Evolutionary conservation across 1,140 invertebrate genomes (phyloP).

Genomic region (Mizuhopecten yessoensis): DNA sequence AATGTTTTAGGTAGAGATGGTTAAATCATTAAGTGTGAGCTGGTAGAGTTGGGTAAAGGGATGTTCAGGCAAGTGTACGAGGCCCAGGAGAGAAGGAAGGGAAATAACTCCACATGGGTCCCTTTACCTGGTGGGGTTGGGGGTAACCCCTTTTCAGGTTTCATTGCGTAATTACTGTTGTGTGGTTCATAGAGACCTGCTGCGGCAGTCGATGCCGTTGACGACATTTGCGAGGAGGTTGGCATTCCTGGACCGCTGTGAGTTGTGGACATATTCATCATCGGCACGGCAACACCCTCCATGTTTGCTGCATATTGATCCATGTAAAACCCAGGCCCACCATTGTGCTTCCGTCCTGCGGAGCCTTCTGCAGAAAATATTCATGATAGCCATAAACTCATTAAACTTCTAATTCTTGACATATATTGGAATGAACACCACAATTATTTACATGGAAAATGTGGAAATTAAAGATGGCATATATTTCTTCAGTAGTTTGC

Average conservation of each 20-base stretch:
- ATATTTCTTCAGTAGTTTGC: too few species aligned
- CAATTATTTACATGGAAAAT: too few species aligned
- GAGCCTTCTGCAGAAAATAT: constrained; percentile 46
- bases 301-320: constrained; percentile 60
- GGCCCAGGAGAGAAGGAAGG: neutral
- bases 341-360: constrained; percentile 42
- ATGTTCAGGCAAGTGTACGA: neutral
- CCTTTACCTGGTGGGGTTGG: constrained; percentile 69
- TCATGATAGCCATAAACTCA: too few species aligned
- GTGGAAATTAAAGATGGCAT: too few species aligned
- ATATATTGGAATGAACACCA: too few species aligned
- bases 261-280: constrained; percentile 47
- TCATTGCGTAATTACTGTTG: constrained; percentile 64
- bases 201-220: constrained; percentile 57
- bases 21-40: too few species aligned
- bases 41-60: too few species aligned
- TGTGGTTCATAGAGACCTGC: constrained; percentile 59
- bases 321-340: constrained; percentile 65
- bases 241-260: constrained; percentile 38
- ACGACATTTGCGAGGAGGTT: constrained; percentile 52
- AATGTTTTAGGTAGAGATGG: too few species aligned
- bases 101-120: neutral
- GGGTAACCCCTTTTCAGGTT: constrained; percentile 69
- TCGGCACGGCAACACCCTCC: constrained; percentile 50
- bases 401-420: too few species aligned